Conservation (phyloP, 2,888 invertebrate species). For the Torymus texanus region DNA sequence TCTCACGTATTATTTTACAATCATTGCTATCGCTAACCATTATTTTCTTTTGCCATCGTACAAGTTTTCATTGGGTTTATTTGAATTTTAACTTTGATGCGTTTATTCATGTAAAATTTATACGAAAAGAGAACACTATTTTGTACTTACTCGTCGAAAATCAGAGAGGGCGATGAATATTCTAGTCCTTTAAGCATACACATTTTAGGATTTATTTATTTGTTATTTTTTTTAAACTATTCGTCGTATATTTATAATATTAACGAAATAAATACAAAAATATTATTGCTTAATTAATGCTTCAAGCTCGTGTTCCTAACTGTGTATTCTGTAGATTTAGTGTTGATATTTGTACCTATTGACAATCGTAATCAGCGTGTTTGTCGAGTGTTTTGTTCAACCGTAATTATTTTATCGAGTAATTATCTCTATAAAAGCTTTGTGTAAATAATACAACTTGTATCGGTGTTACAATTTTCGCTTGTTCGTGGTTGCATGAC, state of each 20-base stretch:
- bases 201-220: neutral
- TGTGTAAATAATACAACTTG: conserved; percentile 22
- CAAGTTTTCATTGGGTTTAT: conserved; percentile 32
- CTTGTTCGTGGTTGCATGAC: conserved; percentile 41
- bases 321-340: conserved; percentile 17
- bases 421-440: conserved; percentile 3
- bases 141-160: conserved; percentile 36
- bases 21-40: conserved; percentile 32
- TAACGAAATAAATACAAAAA: conserved; percentile 3
- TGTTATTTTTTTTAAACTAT: conserved; percentile 20
- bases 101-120: conserved; percentile 50
- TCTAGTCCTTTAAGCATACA: neutral
- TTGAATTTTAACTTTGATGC: conserved; percentile 51
- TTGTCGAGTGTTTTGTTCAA: neutral
- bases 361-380: too few relatives aligned
- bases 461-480: conserved; percentile 16
- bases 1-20: conserved; percentile 17
- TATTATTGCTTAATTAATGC: conserved; percentile 44
- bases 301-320: conserved; percentile 37
- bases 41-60: conserved; percentile 27
- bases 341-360: conserved; percentile 21
- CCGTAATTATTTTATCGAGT: neutral
- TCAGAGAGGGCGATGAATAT: conserved; percentile 18
- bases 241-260: neutral
- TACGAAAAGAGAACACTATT: conserved; percentile 43